Base-by-base conservation (phyloP, 2,797 vertebrate genomes). In the Apogon hyalosoma region DNA sequence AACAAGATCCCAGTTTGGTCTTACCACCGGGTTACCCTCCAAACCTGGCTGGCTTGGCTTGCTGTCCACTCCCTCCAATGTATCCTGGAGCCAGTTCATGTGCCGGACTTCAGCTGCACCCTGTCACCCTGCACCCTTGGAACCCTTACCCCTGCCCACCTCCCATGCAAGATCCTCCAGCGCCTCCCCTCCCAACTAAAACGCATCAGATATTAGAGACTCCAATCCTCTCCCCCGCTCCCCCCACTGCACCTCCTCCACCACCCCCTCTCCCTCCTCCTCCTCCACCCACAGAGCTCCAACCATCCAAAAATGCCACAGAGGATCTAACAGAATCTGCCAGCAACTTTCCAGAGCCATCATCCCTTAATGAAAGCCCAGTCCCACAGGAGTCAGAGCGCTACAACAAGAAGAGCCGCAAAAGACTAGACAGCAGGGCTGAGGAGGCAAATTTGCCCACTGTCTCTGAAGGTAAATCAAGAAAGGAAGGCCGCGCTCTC, bases 31-130 rank as follows among this genome's bases (percentile, higher is more conserved):
- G 95, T 48, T 98, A 98, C 88, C 93, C 97, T 1, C 86, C 96
- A 51, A 96, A 92, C 85, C 90, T 99, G 7, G 90, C 96, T 51
- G 95, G 91, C 88, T 87, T 99, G 42, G 92, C 97, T 52, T 99
- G 97, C 68, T 99, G 97, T 81, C 93, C 97, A 31, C 91, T 99
- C 69, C 98, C 98, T 63, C 97, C 98, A n/a, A 97, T 97, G 94
- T 99, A 99, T 53, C 98, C 98, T 0, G 97, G 97, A 77, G 85
- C 91, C 64, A 96, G 95, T 80, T 92, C 97, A 16, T 99, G 97
- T 83, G 95, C 96, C 1, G 94, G 96, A 85, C 95, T 99, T 84
- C 96, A 97, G 89, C 93, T 99, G 79, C 96, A 98, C 69, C 95
- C 96, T 0, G 92, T 99, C 69, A 96, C 92, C 91, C 94, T 99